These are phyloP conservation scores for Acanthis flammea DNA, from an alignment of 2,797 vertebrate genomes.

Conservation along the genomic window DNA sequence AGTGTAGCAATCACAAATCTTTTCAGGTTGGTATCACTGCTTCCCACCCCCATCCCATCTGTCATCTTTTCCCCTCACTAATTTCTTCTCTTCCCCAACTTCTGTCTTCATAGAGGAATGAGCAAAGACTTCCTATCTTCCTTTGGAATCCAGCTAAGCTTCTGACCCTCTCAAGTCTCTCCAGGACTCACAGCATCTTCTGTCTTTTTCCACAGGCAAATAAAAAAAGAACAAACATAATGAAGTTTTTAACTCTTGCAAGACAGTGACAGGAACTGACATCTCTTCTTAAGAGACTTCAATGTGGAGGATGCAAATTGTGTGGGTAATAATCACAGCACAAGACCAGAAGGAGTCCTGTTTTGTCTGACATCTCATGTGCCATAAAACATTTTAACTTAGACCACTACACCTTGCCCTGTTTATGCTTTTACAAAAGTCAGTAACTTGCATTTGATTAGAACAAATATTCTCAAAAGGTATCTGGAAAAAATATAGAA, in stretches of 20 bases:
- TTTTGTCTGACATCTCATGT: not conserved
- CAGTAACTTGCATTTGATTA: not conserved
- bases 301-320: not conserved
- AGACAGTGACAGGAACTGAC: constrained; percentile 18
- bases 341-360: not conserved
- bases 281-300: constrained; percentile 25
- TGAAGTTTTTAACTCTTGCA: constrained; percentile 29
- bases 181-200: rapidly evolving
- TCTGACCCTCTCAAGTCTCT: not conserved
- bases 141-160: not conserved
- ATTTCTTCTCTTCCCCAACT: not conserved
- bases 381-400: not conserved
- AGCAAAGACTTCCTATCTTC: not conserved
- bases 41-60: not conserved
- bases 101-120: not conserved
- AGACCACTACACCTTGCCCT: not conserved
- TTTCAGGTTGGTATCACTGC: not conserved
- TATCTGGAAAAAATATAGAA: not conserved
- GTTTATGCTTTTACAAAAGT: not conserved
- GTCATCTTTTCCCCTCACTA: not conserved
- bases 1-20: not conserved
- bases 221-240: not conserved
- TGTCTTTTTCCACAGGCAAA: not conserved
- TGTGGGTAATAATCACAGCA: not conserved
- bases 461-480: not conserved